Base-by-base conservation (phyloP, 2,797 vertebrate genomes). In the Fistularia commersonii region DNA sequence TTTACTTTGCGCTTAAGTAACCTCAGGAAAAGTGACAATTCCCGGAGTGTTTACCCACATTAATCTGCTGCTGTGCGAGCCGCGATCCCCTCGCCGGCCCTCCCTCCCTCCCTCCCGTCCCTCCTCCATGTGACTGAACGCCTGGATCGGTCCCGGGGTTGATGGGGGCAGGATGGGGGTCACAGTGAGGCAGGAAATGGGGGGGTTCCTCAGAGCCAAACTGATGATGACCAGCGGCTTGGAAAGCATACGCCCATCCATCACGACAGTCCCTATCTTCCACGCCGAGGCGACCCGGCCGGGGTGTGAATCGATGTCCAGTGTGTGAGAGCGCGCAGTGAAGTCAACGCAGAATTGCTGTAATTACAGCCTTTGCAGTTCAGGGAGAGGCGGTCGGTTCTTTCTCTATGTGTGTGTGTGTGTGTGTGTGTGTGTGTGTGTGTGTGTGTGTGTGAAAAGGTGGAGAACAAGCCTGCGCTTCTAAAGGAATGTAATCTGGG, bases 151-250 rank as follows among this genome's bases (percentile, higher is more conserved):
- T 79, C 80, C 66, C 2, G 51, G 46, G 67, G 68, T 69, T 83
- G 82, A 86, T 83, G 68, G 82, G 79, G 74, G 42, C 65, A 68
- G 65, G 49, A 66, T 54, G 57, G 45, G 61, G 79, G 82, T 85
- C 78, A 83, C 51, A 0, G 33, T 14, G 32, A 69, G 64, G 64
- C 73, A 79, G 84, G 82, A 83, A 85, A 80, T 61, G 61, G 70
- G 57, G 64, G 59, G 54, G 51, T 63, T 69, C 41, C 57, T 50
- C 45, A n/a, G 61, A 40, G 57, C 67, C 72, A 38, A 64, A 66
- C 49, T 61, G 66, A 71, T 74, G 85, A 86, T 84, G 81, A 82
- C 73, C 82, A 83, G 77, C 55, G 64, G 80, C 71, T 78, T 77
- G 77, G 80, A 84, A 82, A 82, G 74, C 38, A 32, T 6, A 42